A percentile compares a stretch with the other conserved stretches of the same genome.
phyloP scores from a whole-genome alignment of 2,797 vertebrate species.

The Chaetophractus vellerosus region DNA sequence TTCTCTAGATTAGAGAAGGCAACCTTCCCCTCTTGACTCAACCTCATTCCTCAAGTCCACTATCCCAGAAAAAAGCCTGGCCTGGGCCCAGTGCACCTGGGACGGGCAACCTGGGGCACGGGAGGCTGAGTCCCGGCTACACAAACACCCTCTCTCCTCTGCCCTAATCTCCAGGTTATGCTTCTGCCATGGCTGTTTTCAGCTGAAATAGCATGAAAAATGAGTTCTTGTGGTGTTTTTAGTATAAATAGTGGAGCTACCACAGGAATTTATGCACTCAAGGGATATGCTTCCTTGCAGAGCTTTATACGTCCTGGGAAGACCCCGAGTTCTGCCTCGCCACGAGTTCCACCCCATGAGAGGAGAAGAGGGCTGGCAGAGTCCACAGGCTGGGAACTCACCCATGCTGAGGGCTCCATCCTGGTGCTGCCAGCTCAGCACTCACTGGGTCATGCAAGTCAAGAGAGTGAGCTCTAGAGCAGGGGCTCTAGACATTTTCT shows the following conservation, averaged over 20 bases:
- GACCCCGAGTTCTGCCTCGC: slow-evolving; percentile 52
- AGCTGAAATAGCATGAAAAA: slow-evolving; percentile 81
- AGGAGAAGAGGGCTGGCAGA: not conserved
- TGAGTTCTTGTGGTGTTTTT: slow-evolving; percentile 83
- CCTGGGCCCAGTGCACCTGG: slow-evolving; percentile 77
- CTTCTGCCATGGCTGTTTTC: slow-evolving; percentile 71
- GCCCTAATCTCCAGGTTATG: slow-evolving; percentile 16
- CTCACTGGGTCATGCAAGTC: fast-evolving
- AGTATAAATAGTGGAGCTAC: slow-evolving; percentile 82
- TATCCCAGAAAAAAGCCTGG: slow-evolving; percentile 78
- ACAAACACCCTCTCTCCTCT: slow-evolving; percentile 37
- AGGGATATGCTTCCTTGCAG: slow-evolving; percentile 69
- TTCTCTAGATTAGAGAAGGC: slow-evolving; percentile 38
- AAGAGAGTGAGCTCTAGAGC: not conserved
- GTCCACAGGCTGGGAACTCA: not conserved
- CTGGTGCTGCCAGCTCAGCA: not conserved
- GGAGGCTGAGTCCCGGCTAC: not conserved
- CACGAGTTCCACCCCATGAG: not conserved
- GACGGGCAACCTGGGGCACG: slow-evolving; percentile 59
- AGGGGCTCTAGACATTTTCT: not conserved
- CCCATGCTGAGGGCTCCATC: not conserved
- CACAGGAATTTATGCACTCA: slow-evolving; percentile 72
- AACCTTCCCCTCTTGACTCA: fast-evolving
- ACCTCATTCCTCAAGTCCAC: slow-evolving; percentile 72
- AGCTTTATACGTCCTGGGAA: slow-evolving; percentile 75